A percentile compares a stretch with the other conserved stretches of the same genome.
Evolutionary conservation across 2,797 vertebrate species (phyloP).

Genomic region (Neosilurus mollespiculum): DNA sequence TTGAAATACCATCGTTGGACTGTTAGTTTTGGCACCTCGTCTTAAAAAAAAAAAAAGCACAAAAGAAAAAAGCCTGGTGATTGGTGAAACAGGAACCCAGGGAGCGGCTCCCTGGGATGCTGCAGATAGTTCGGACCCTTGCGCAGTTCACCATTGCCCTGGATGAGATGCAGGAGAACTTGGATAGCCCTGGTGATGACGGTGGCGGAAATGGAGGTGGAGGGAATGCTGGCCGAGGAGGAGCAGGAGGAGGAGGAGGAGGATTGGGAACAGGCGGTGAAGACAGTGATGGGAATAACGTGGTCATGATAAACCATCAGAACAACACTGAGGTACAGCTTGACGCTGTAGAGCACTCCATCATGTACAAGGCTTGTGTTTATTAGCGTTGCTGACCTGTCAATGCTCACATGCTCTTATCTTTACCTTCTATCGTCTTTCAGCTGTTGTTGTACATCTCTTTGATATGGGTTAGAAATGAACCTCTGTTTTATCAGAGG

Average conservation of each 20-base stretch:
- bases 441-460: background rate
- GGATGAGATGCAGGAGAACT: slow-evolving; percentile 94
- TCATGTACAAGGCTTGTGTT: background rate
- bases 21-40: background rate
- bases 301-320: slow-evolving; percentile 64
- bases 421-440: background rate
- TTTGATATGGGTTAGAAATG: background rate
- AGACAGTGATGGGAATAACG: slow-evolving; percentile 64
- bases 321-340: slow-evolving; percentile 74
- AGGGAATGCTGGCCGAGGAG: slow-evolving; percentile 39
- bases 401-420: background rate
- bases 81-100: slow-evolving; percentile 47
- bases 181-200: slow-evolving; percentile 77
- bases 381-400: slow-evolving; percentile 2
- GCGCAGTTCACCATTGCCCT: slow-evolving; percentile 97
- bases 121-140: slow-evolving; percentile 97
- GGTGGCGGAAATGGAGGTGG: slow-evolving; percentile 48
- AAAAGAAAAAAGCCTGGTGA: background rate
- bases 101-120: slow-evolving; percentile 78
- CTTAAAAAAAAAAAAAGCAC: background rate
- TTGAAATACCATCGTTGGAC: background rate
- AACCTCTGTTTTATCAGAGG: no score
- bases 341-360: background rate
- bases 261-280: slow-evolving; percentile 62
- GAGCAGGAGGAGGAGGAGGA: slow-evolving; percentile 44